Conservation (phyloP, 2,797 vertebrate species). For the Neosalanx taihuensis region DNA sequence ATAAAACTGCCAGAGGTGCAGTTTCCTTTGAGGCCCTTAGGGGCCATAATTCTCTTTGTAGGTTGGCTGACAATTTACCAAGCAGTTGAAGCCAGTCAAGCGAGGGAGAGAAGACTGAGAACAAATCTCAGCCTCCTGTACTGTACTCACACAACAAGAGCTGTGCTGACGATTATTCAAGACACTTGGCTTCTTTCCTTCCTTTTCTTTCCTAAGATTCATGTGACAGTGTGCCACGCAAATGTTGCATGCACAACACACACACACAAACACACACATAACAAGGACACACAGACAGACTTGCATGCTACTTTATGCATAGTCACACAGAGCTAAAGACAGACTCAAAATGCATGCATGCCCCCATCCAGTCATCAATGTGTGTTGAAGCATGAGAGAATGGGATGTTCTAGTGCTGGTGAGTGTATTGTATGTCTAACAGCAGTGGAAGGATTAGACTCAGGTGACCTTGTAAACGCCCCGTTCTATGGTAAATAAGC, state of each 20-base stretch:
- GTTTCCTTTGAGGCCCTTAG: constrained; percentile 69
- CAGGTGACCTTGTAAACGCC: constrained; percentile 7
- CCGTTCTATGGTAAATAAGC: not conserved
- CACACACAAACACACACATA: not conserved
- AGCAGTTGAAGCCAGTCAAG: constrained; percentile 58
- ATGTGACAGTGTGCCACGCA: too few species aligned
- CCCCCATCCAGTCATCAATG: not conserved
- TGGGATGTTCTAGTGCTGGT: not conserved
- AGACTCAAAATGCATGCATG: not conserved
- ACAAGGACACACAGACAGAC: not conserved
- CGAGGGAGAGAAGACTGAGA: constrained; percentile 56
- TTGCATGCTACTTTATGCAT: not conserved
- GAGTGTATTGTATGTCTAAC: not conserved
- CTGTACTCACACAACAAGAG: constrained; percentile 35
- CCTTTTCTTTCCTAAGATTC: constrained; percentile 8
- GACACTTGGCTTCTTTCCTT: constrained; percentile 38
- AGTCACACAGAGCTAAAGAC: constrained; percentile 2
- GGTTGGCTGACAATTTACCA: constrained; percentile 73
- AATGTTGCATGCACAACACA: not conserved
- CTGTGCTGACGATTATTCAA: constrained; percentile 34
- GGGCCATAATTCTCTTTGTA: constrained; percentile 76
- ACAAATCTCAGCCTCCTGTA: constrained; percentile 27
- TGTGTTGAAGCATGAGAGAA: not conserved
- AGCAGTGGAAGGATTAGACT: not conserved
- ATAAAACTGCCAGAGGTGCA: constrained; percentile 73